Evolutionary conservation across 2,113 vertebrate genomes (phyloP).

Genomic region (Melanotaenia duboulayi): DNA sequence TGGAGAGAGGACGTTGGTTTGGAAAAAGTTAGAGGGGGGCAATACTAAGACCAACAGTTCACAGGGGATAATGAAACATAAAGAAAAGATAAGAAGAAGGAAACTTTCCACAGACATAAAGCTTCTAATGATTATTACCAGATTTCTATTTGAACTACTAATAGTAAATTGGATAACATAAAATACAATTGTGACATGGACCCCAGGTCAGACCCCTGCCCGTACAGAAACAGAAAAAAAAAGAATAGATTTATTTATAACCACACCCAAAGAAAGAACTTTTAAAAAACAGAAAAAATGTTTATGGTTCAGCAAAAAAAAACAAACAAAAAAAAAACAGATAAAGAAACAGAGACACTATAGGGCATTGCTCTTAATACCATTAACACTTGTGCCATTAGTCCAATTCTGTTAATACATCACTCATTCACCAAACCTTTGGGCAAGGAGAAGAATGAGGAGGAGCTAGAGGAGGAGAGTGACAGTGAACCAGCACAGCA

Average conservation of each 20-base stretch:
- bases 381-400: conserved; percentile 40
- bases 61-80: neutral
- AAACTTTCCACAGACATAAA: neutral
- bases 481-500: conserved; percentile 40
- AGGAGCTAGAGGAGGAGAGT: conserved; percentile 40
- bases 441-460: conserved; percentile 42
- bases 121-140: neutral
- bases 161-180: neutral
- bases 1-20: conserved; percentile 48
- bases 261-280: neutral
- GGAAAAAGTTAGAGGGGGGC: conserved; percentile 23
- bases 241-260: neutral
- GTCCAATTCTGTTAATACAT: conserved; percentile 62
- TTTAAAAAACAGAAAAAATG: neutral
- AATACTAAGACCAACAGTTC: conserved; percentile 7
- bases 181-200: neutral
- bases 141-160: neutral
- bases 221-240: neutral
- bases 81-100: neutral
- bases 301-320: neutral
- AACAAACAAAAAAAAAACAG: conserved; percentile 3
- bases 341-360: conserved; percentile 28
- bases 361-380: conserved; percentile 25
- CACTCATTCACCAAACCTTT: conserved; percentile 54
- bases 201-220: neutral